Evolutionary conservation across 2,797 vertebrate species (phyloP).

Genomic region (Poecilia gillii): DNA sequence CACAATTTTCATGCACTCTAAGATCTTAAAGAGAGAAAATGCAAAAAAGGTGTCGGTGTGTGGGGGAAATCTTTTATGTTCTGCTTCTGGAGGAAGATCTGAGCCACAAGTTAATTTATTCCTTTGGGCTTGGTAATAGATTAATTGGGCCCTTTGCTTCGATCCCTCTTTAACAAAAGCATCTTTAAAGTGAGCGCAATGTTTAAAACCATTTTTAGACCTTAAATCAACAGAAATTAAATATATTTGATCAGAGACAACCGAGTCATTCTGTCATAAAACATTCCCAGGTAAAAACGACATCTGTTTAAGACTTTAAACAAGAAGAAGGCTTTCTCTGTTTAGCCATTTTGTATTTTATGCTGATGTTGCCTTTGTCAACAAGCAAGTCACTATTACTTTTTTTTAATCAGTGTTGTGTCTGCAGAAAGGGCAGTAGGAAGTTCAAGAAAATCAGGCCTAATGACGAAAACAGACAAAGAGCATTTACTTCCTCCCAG

Average conservation of each 20-base stretch:
- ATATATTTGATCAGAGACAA: constrained; percentile 28
- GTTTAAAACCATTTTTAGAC: constrained; percentile 65
- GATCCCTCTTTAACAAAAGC: constrained; percentile 46
- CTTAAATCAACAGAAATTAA: constrained; percentile 43
- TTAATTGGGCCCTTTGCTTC: constrained; percentile 72
- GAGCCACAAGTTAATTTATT: constrained; percentile 65
- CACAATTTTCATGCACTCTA: constrained; percentile 38
- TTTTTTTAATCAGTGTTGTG: constrained; percentile 29
- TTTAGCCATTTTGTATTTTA: background rate
- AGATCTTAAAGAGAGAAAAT: constrained; percentile 36
- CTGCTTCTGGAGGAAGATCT: constrained; percentile 63
- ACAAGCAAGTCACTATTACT: constrained; percentile 15
- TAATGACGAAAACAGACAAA: constrained; percentile 58
- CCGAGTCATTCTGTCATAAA: constrained; percentile 16
- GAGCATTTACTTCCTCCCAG: constrained; percentile 24
- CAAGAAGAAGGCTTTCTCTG: background rate
- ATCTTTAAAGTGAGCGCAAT: constrained; percentile 45
- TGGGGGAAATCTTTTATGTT: constrained; percentile 66
- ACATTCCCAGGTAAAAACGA: constrained; percentile 3
- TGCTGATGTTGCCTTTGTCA: background rate
- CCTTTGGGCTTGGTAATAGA: constrained; percentile 58
- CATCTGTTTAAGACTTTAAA: constrained; percentile 6
- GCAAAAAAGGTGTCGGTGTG: constrained; percentile 30
- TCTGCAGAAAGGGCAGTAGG: constrained; percentile 38
- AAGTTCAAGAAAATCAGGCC: constrained; percentile 35